These are phyloP conservation scores for Cephus nigrinus DNA, from an alignment of 2,888 invertebrate species.

Conservation along the genomic window DNA sequence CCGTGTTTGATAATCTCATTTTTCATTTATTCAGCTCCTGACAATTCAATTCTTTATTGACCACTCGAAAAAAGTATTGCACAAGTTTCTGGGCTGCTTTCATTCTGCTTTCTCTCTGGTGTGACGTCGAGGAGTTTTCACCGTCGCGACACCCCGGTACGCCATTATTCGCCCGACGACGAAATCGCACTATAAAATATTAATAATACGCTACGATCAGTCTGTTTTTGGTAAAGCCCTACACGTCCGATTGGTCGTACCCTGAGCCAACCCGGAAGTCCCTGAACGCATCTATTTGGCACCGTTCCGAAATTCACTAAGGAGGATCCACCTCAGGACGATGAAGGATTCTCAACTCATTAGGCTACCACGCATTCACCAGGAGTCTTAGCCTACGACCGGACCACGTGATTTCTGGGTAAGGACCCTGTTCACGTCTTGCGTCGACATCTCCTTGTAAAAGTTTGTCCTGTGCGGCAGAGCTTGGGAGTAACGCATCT, in stretches of 20 bases:
- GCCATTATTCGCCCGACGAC: background rate
- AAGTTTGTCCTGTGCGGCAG: slow-evolving; percentile 27
- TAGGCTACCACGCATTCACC: background rate
- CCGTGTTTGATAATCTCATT: background rate
- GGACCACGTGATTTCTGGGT: slow-evolving; percentile 24
- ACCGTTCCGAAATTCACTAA: slow-evolving; percentile 39
- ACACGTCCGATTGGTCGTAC: background rate
- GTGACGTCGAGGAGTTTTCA: slow-evolving; percentile 5
- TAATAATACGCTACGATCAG: slow-evolving; percentile 9
- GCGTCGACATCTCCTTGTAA: slow-evolving; percentile 34
- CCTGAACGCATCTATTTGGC: slow-evolving; percentile 35
- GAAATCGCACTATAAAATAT: background rate
- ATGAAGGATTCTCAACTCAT: slow-evolving; percentile 7
- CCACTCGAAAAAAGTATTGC: background rate
- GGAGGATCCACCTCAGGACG: slow-evolving; percentile 12
- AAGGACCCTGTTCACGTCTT: slow-evolving; percentile 34
- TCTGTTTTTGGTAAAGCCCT: slow-evolving; percentile 9
- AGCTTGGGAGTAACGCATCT: background rate
- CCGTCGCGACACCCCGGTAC: background rate
- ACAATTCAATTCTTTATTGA: background rate
- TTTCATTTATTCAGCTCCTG: background rate
- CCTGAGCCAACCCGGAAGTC: background rate
- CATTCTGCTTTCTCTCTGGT: slow-evolving; percentile 1
- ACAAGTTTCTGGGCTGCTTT: slow-evolving; percentile 2
- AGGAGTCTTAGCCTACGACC: slow-evolving; percentile 29